Conservation (phyloP, 2,113 vertebrate genomes). For the Eulemur macaco region DNA sequence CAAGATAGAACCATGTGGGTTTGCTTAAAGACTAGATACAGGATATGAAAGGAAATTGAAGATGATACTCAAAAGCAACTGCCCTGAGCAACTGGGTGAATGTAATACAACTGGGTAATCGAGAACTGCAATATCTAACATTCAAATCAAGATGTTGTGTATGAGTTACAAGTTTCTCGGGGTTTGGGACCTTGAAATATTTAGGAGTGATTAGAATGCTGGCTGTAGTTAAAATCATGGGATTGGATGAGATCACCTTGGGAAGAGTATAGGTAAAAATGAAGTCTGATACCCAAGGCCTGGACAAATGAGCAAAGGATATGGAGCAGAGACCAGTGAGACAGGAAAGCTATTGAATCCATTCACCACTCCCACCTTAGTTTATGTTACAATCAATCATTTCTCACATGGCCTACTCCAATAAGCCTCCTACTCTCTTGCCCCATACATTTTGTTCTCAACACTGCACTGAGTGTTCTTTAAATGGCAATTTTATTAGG, state of each 20-base stretch:
- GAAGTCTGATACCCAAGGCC: neutral
- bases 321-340: neutral
- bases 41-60: neutral
- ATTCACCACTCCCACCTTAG: neutral
- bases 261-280: neutral
- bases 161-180: neutral
- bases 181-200: neutral
- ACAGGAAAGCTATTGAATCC: neutral
- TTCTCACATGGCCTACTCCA: neutral
- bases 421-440: neutral
- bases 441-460: neutral
- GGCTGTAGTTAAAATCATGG: neutral
- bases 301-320: neutral
- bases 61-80: neutral
- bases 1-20: neutral
- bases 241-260: neutral
- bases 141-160: neutral
- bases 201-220: neutral
- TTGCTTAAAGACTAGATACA: neutral
- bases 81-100: neutral
- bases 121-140: neutral
- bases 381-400: neutral
- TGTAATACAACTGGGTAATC: neutral
- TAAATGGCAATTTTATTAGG: slow-evolving; percentile 53
- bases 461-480: slow-evolving; percentile 16